Conservation (phyloP, 1,140 invertebrate genomes). For the Lamellibrachia luymesi region DNA sequence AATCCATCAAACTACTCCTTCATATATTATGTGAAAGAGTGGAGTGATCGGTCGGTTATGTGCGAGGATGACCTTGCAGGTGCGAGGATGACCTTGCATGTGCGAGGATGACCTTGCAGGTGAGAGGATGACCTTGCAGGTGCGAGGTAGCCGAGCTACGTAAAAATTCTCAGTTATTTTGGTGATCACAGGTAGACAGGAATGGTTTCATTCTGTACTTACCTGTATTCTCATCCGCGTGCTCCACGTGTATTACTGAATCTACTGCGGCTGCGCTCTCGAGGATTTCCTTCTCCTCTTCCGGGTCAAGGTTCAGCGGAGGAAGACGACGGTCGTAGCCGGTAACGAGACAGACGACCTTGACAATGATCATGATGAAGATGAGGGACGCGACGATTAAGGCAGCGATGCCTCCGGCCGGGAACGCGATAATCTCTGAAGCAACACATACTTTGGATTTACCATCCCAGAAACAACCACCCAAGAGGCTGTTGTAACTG, state of each 20-base stretch:
- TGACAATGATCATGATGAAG: slow-evolving; percentile 23
- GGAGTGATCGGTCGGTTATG: too few species aligned
- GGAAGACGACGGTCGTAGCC: slow-evolving; percentile 25
- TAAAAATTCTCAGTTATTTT: too few species aligned
- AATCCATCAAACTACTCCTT: too few species aligned
- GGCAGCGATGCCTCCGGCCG: slow-evolving; percentile 23
- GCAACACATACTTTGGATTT: neutral
- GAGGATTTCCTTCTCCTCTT: slow-evolving; percentile 15
- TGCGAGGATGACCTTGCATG: too few species aligned
- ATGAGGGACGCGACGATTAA: slow-evolving; percentile 21
- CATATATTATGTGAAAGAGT: too few species aligned
- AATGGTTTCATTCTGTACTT: neutral
- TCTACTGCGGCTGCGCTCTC: slow-evolving; percentile 2
- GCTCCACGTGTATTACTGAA: slow-evolving; percentile 10
- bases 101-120: too few species aligned
- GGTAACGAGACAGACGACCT: slow-evolving; percentile 28
- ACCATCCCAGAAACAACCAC: neutral
- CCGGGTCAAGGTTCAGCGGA: slow-evolving; percentile 6
- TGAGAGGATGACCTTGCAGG: too few species aligned
- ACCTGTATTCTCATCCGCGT: neutral
- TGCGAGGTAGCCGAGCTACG: too few species aligned
- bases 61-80: too few species aligned
- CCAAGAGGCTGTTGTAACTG: neutral
- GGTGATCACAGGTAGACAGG: too few species aligned
- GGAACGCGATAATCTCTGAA: slow-evolving; percentile 25